Percentiles rank a stretch among this genome's conserved stretches.
These are phyloP conservation scores for Propsilocerus akamusi DNA, from an alignment of 1,140 invertebrate species.

Conservation along the genomic window DNA sequence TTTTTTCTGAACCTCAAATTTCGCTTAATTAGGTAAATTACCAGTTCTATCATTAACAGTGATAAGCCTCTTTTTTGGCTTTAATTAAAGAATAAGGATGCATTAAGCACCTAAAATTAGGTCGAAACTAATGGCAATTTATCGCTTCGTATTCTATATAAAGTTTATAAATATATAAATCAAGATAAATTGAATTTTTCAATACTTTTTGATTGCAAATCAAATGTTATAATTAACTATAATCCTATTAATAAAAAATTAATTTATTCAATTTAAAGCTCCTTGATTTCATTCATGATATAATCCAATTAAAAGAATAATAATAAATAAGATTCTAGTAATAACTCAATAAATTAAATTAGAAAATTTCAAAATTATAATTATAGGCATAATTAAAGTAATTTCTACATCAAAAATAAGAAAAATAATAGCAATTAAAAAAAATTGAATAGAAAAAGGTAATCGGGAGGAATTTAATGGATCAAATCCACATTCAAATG, in stretches of 20 bases:
- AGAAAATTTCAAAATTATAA: conserved; percentile 21
- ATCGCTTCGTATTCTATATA: conserved; percentile 30
- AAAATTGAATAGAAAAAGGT: conserved; percentile 38
- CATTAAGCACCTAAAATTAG: conserved; percentile 28
- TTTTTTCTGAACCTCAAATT: conserved; percentile 25
- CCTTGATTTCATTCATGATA: conserved; percentile 41
- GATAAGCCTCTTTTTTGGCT: conserved; percentile 34
- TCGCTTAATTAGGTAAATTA: conserved; percentile 26
- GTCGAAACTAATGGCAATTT: conserved; percentile 36
- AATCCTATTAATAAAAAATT: conserved; percentile 30
- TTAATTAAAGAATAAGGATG: conserved; percentile 32
- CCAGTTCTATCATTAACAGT: conserved; percentile 33
- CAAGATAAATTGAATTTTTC: conserved; percentile 27
- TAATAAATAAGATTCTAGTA: conserved; percentile 28
- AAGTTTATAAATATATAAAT: conserved; percentile 5
- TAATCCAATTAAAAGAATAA: conserved; percentile 32
- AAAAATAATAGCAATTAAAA: conserved; percentile 40
- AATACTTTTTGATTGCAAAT: conserved; percentile 40
- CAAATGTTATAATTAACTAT: conserved; percentile 41
- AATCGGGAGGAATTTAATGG: conserved; percentile 29
- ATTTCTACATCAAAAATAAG: conserved; percentile 47
- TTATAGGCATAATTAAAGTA: conserved; percentile 31
- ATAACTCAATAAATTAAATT: conserved; percentile 23
- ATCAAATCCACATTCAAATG: conserved; percentile 43
- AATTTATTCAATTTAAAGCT: conserved; percentile 32